Percentiles rank a stretch among this genome's conserved stretches.
Conservation (phyloP, 2,797 vertebrate genomes). For the Rhinogobio ventralis region DNA sequence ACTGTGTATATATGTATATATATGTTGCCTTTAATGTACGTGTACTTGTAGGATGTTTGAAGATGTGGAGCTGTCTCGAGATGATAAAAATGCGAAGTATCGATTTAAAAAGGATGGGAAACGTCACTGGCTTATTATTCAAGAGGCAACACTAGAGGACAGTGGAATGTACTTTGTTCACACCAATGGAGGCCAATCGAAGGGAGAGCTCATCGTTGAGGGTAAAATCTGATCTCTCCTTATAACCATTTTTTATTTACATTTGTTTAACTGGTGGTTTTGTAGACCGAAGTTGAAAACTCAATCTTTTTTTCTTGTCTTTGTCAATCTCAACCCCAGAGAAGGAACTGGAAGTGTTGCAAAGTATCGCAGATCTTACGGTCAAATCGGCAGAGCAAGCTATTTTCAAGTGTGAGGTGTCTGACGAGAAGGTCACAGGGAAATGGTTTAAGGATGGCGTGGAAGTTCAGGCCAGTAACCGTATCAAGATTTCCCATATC, state of each 20-base stretch:
- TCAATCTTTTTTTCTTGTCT: not conserved
- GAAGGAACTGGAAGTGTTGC: conserved; percentile 89
- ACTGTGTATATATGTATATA: too few relatives aligned
- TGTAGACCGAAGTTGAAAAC: not conserved
- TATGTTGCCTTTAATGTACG: conserved; percentile 1
- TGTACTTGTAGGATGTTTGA: conserved; percentile 82
- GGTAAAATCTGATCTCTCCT: conserved; percentile 71
- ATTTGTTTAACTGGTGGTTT: not conserved
- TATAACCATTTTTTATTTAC: not conserved
- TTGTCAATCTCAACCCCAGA: conserved; percentile 72
- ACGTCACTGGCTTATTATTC: conserved; percentile 86
- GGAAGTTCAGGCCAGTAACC: conserved; percentile 83
- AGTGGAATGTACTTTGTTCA: conserved; percentile 85
- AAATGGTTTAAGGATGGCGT: conserved; percentile 91
- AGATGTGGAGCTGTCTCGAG: conserved; percentile 83
- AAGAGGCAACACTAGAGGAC: conserved; percentile 83
- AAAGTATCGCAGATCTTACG: conserved; percentile 91
- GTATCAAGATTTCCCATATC: conserved; percentile 84
- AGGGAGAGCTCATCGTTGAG: conserved; percentile 92
- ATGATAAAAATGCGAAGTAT: conserved; percentile 75
- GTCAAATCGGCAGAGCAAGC: conserved; percentile 89
- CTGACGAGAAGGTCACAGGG: conserved; percentile 92
- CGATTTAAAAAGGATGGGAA: conserved; percentile 91
- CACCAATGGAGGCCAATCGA: conserved; percentile 91
- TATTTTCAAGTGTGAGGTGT: conserved; percentile 92